Percentiles rank a stretch among this genome's conserved stretches.
Evolutionary conservation across 2,888 invertebrate genomes (phyloP).

Genomic region (Ormyrus rosae): DNA sequence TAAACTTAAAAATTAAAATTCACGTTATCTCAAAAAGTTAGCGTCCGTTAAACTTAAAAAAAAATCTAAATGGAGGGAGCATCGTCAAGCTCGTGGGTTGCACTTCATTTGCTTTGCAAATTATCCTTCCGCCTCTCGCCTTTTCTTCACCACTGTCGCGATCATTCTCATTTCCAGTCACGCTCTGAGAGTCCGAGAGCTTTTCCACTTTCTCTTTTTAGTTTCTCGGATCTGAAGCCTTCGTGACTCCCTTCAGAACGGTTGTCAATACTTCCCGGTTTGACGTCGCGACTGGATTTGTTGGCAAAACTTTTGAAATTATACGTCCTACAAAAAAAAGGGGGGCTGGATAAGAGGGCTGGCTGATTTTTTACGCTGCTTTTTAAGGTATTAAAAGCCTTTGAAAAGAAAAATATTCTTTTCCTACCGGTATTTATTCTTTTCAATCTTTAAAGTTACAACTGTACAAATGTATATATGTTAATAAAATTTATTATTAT

Average conservation of each 20-base stretch:
- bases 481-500: too few species aligned
- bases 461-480: too few species aligned
- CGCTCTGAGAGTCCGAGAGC: slow-evolving; percentile 43
- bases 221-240: slow-evolving; percentile 10
- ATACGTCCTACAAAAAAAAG: not conserved
- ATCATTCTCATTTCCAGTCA: slow-evolving; percentile 59
- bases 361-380: not conserved
- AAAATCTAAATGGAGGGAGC: not conserved
- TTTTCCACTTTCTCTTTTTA: slow-evolving; percentile 44
- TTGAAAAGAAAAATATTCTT: too few species aligned
- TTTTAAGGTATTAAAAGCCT: too few species aligned
- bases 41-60: not conserved
- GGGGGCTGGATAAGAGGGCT: not conserved
- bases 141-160: not conserved
- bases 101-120: slow-evolving; percentile 48
- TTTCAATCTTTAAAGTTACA: too few species aligned
- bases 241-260: slow-evolving; percentile 17
- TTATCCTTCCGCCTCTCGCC: slow-evolving; percentile 3
- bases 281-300: not conserved
- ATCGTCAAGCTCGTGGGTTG: slow-evolving; percentile 18
- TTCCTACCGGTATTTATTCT: too few species aligned
- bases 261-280: slow-evolving; percentile 17
- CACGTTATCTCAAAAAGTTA: slow-evolving; percentile 33
- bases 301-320: slow-evolving; percentile 6
- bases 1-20: slow-evolving; percentile 39